Base-by-base conservation (phyloP, 2,888 invertebrate species). In the Ophonus ardosiacus region DNA sequence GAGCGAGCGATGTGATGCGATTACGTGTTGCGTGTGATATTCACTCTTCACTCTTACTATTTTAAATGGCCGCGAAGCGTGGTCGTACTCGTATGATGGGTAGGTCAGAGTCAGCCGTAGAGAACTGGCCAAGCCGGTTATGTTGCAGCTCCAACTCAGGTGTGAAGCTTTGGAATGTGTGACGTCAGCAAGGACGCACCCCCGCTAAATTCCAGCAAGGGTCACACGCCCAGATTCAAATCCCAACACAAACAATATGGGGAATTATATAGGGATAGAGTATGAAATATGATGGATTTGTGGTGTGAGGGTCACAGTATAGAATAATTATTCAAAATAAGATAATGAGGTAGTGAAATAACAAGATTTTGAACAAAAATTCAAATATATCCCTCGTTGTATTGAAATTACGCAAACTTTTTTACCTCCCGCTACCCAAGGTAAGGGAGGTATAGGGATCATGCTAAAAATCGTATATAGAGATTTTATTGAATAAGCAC, bases 111-210 rank as follows among this genome's bases (percentile, higher is more conserved):
- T 13, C 43, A 31, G 31, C 31, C 31, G 31, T 31, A 31, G 31
- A 51, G 43, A 51, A 51, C 43, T 51, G 43, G 43, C 43, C 43
- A 13, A 51, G 43, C 43, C 43, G 43, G 43, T 51, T 51, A 3
- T 0, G 31, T 31, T 31, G 5, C 31, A 31, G 31, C 31, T 31
- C 43, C 43, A 51, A 13, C 43, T 51, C 43, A 51, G 24, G 24
- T 63, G 63, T 63, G 63, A n/a, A 24, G 24, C 63, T 24, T 31
- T 68, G 68, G 68, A 68, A 68, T 68, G 68, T 38, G 68, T 68
- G 68, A 68, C 68, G 68, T 68, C 68, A 17, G 38, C 68, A 68
- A 68, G 68, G 68, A 68, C 68, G 68, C 68, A 68, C 68, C 68
- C 68, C 68, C 68, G 68, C 68, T 38, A 68, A 68, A 68, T 68